Evolutionary conservation across 2,113 vertebrate genomes (phyloP).

Genomic region (Vireo altiloquus): DNA sequence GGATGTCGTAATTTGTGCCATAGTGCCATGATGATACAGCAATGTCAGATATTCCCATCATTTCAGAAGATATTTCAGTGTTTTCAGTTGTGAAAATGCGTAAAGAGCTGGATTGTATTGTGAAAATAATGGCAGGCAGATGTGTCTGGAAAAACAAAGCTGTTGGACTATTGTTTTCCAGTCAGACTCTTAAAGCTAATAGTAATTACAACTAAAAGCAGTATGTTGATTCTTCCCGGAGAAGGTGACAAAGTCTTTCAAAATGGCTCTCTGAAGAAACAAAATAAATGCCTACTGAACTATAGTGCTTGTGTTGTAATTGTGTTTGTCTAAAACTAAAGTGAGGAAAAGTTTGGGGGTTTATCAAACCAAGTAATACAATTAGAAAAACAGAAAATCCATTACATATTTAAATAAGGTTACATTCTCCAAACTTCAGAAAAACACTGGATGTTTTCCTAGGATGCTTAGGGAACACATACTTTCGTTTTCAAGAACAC

Average conservation of each 20-base stretch:
- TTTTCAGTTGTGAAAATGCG: neutral
- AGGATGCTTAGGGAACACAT: neutral
- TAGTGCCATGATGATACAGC: neutral
- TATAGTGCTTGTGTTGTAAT: neutral
- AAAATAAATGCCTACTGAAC: neutral
- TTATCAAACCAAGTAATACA: neutral
- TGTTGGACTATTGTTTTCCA: neutral
- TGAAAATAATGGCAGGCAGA: neutral
- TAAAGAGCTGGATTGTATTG: neutral
- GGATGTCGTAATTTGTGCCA: accelerated
- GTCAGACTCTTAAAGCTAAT: neutral
- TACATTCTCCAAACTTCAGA: neutral
- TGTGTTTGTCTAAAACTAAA: neutral
- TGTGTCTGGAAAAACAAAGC: neutral
- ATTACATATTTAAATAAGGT: neutral
- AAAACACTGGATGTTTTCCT: neutral
- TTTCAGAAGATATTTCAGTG: neutral
- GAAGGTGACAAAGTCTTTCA: neutral
- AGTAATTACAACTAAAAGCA: neutral
- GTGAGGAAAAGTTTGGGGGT: neutral
- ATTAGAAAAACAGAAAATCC: neutral
- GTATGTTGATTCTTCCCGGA: neutral
- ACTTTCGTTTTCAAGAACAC: neutral
- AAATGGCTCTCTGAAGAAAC: neutral
- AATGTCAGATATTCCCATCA: neutral